Evolutionary conservation across 2,888 invertebrate genomes (phyloP).

Genomic region (Meliscaeva auricollis): DNA sequence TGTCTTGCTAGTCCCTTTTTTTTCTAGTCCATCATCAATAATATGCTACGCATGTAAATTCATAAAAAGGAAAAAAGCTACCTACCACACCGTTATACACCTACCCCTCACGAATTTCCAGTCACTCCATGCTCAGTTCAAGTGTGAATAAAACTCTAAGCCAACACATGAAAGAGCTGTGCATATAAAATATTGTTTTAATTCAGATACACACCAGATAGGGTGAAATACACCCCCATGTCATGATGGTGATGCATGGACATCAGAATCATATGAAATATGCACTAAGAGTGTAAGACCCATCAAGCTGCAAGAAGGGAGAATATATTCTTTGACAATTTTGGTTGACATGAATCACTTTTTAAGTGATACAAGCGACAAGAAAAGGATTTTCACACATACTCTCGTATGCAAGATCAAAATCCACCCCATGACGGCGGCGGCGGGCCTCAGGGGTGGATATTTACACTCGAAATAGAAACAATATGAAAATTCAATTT

Average conservation of each 20-base stretch:
- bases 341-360: slow-evolving; percentile 81
- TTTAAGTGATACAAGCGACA: slow-evolving; percentile 80
- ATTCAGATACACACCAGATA: slow-evolving; percentile 27
- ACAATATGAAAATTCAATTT: slow-evolving; percentile 83
- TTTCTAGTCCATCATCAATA: slow-evolving; percentile 59
- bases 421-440: slow-evolving; percentile 28
- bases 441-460: slow-evolving; percentile 50
- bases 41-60: slow-evolving; percentile 75
- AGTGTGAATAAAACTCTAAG: slow-evolving; percentile 74
- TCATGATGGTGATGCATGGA: neutral
- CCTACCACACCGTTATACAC: no score
- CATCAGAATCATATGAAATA: slow-evolving; percentile 55
- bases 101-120: slow-evolving; percentile 61
- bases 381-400: slow-evolving; percentile 65
- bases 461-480: slow-evolving; percentile 46
- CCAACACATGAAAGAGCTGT: slow-evolving; percentile 48
- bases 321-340: slow-evolving; percentile 77
- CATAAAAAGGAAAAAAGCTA: slow-evolving; percentile 69
- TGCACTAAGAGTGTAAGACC: slow-evolving; percentile 40
- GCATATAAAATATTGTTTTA: slow-evolving; percentile 65
- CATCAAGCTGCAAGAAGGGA: neutral
- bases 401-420: neutral
- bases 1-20: slow-evolving; percentile 35
- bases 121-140: slow-evolving; percentile 43
- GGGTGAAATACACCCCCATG: slow-evolving; percentile 56